Percentiles rank a stretch among this genome's conserved stretches.
Evolutionary conservation across 2,888 invertebrate genomes (phyloP).

Genomic region (Epicampocera succincta): DNA sequence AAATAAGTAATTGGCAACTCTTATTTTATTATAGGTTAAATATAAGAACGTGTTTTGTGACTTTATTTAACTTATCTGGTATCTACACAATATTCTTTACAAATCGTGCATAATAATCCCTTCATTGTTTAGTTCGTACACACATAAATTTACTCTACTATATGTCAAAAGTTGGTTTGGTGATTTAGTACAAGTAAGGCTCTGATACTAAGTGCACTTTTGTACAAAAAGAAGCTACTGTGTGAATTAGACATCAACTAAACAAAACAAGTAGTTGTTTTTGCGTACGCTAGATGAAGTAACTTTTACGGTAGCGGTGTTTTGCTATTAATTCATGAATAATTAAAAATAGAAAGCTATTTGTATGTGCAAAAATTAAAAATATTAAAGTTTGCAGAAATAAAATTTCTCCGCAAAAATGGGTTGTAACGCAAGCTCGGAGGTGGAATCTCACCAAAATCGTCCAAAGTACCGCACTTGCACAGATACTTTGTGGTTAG

Average conservation of each 20-base stretch:
- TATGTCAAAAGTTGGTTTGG: no score
- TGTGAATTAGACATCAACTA: constrained; percentile 28
- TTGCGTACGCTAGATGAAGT: constrained; percentile 15
- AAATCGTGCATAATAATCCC: no score
- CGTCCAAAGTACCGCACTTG: constrained; percentile 87
- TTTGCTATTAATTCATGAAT: constrained; percentile 24
- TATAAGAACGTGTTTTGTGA: no score
- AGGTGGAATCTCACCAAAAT: constrained; percentile 79
- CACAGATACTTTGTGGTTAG: constrained; percentile 92
- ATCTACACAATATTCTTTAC: no score
- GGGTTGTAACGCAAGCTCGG: constrained; percentile 87
- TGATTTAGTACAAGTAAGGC: not conserved
- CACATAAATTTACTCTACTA: no score
- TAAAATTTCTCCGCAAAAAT: constrained; percentile 77
- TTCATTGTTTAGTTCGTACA: no score
- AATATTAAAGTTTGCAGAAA: constrained; percentile 1
- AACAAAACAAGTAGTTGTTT: constrained; percentile 52
- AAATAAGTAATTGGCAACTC: no score
- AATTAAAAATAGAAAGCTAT: constrained; percentile 39
- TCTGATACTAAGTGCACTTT: not conserved
- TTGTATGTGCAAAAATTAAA: constrained; percentile 24
- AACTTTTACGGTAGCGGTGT: constrained; percentile 9
- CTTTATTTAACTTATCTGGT: no score
- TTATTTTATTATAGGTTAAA: no score
- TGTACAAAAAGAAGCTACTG: constrained; percentile 18